phyloP scores from a whole-genome alignment of 2,888 invertebrate species.

The Pteria penguin region DNA sequence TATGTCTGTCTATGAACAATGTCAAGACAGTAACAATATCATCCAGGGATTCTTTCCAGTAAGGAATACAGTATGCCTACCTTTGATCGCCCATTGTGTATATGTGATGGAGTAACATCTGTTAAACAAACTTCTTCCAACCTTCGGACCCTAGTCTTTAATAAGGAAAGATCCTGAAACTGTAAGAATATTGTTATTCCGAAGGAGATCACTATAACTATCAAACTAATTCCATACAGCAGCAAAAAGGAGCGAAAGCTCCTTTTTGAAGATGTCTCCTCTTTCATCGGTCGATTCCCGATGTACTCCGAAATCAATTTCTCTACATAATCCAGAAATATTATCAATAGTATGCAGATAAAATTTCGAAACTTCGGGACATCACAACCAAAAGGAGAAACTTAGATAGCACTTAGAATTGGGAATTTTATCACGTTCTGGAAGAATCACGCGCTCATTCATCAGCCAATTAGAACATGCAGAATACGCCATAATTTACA shows the following conservation, averaged over 20 bases:
- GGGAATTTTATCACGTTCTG: not conserved
- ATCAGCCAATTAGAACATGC: not conserved
- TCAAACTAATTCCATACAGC: not conserved
- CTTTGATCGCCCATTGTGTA: not conserved
- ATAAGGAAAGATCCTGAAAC: conserved; percentile 21
- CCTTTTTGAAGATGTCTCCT: not conserved
- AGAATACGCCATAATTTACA: not conserved
- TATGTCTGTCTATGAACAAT: too few relatives aligned
- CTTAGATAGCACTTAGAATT: not conserved
- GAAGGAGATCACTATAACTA: conserved; percentile 18
- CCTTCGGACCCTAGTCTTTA: not conserved
- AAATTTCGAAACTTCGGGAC: not conserved
- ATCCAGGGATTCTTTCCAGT: too few relatives aligned
- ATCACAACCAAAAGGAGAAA: not conserved
- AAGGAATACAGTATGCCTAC: too few relatives aligned
- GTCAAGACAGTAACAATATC: too few relatives aligned
- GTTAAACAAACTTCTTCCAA: not conserved
- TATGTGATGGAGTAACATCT: not conserved
- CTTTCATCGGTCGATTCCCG: conserved; percentile 1
- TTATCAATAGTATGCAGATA: not conserved
- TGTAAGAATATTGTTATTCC: conserved; percentile 22
- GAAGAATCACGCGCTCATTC: not conserved
- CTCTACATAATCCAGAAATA: not conserved
- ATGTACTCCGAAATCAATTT: not conserved
- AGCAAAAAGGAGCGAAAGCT: conserved; percentile 3